Conservation (phyloP, 2,888 invertebrate genomes). For the Agelastica alni region DNA sequence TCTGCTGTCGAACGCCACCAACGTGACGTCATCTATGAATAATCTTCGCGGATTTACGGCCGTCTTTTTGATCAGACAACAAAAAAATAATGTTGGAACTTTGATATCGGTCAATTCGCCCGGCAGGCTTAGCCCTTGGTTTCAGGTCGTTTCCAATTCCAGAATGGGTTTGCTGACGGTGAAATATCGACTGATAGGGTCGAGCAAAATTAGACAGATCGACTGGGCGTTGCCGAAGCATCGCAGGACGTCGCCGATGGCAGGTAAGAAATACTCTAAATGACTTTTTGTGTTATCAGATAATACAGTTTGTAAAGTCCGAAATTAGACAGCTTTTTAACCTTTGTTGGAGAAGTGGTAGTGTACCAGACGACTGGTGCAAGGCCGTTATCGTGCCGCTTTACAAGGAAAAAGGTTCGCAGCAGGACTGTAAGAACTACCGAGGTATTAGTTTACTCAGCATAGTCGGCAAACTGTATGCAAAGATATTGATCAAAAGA, state of each 20-base stretch:
- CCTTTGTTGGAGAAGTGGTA: too few species aligned
- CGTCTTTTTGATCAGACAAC: constrained; percentile 55
- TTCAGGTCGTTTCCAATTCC: constrained; percentile 54
- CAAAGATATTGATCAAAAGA: too few species aligned
- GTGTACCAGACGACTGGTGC: too few species aligned
- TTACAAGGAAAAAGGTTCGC: too few species aligned
- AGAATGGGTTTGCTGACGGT: constrained; percentile 54
- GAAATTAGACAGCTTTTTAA: too few species aligned
- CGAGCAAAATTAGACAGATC: constrained; percentile 52
- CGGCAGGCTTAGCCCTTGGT: constrained; percentile 57
- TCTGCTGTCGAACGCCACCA: constrained; percentile 52
- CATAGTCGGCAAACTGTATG: too few species aligned
- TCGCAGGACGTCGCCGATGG: constrained; percentile 54
- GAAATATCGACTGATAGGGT: constrained; percentile 51
- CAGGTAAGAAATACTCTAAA: constrained; percentile 46
- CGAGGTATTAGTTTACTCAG: too few species aligned
- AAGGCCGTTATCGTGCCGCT: too few species aligned
- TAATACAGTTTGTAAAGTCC: too few species aligned
- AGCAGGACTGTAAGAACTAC: too few species aligned
- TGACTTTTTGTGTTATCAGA: too few species aligned
- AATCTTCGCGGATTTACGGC: constrained; percentile 52
- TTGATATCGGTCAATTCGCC: constrained; percentile 56
- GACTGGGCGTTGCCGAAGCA: constrained; percentile 55
- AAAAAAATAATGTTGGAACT: constrained; percentile 56
- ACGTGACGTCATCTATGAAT: constrained; percentile 51